Base-by-base conservation (phyloP, 1,140 invertebrate genomes). In the Plodia interpunctella region DNA sequence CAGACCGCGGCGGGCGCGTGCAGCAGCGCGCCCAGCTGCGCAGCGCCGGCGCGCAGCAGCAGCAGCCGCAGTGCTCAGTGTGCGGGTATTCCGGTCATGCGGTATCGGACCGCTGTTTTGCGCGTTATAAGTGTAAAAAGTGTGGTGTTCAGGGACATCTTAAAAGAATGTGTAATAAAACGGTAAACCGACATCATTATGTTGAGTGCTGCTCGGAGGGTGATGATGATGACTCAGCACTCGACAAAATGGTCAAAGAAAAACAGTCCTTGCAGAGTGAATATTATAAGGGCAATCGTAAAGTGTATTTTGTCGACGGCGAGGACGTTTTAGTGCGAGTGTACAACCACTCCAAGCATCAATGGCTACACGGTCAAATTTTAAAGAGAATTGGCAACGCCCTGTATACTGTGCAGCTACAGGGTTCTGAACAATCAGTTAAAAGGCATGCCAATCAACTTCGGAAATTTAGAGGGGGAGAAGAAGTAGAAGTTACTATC, bases 121-220 rank as follows among this genome's bases (percentile, higher is more conserved):
- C 53, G 9, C 61, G 60, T 11, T 74, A 72, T 61, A 65, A 32
- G 13, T 78, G 72, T 49, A 68, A 66, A 17, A 68, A 68, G 32
- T 78, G 72, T 52, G 59, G 70, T 20, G 51, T 51, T 6, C 57
- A 56, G 35, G 65, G 65, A 18, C 65, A 64, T 49, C 21, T 52
- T 0, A 65, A 63, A 44, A 65, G 68, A 15, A 66, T 68, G 65
- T 70, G 67, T 53, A 28, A 28, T 28, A 55, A 56, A 59, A 65
- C 55, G 52, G 67, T 19, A 56, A 61, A 25, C 56, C 25, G 21
- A 50, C 67, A 11, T 3, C 49, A 58, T 50, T 58, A 52, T 20
- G 49, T 44, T 9, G 59, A 59, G 30, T 35, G 44, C 44, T 30
- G 44, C 17, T 53, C 28, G 20, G 28, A 60, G 5, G 55, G 53